Evolutionary conservation across 2,113 vertebrate species (phyloP), one percentile per base, ranked within the genome.

Genomic region (Saccopteryx bilineata): DNA sequence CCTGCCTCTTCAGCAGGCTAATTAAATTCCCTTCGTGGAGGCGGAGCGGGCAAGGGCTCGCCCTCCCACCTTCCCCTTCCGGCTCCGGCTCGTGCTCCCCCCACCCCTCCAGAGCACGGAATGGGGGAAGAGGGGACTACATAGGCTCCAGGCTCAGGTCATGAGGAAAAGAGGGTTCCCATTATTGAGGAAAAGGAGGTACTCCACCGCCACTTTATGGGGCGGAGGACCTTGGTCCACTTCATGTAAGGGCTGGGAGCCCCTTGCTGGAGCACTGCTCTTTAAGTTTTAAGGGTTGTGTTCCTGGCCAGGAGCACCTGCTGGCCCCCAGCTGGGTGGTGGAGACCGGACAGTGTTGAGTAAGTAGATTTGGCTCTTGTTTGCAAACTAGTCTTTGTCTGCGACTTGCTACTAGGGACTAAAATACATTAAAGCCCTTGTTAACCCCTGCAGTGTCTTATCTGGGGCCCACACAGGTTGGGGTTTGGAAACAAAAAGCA

Each of bases 1-100:
- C 96, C 95, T 69, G 96, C 96, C 93, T 93, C 93, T 91, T 96
- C 66, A 33, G 94, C 96, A 83, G 96, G 94, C 97, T 96, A 97
- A 97, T 97, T 97, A 97, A 95, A 97, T 97, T 96, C 96, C 86
- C 96, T 81, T 5, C 74, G 50, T 31, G 94, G 89, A 94, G 97
- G 94, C 95, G 95, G 94, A 58, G 92, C 91, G 39, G 90, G 92
- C 80, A 79, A 46, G 65, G 90, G 78, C 90, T 90, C 26, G 17
- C 94, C 88, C 92, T n/a, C 78, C 91, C 79, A 11, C 15, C 66
- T 28, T 54, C 72, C 63, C 78, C 72, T 46, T 58, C 61, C 83
- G 69, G 48, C 78, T 87, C 54, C 89, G 31, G 26, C 65, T 15
- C 65, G 24, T 50, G 15, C 52, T 31, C 75, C 75, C 75, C 78